Percentiles rank a stretch among this genome's conserved stretches.
phyloP scores from a whole-genome alignment of 2,797 vertebrate species.

The Botia almorhae region DNA sequence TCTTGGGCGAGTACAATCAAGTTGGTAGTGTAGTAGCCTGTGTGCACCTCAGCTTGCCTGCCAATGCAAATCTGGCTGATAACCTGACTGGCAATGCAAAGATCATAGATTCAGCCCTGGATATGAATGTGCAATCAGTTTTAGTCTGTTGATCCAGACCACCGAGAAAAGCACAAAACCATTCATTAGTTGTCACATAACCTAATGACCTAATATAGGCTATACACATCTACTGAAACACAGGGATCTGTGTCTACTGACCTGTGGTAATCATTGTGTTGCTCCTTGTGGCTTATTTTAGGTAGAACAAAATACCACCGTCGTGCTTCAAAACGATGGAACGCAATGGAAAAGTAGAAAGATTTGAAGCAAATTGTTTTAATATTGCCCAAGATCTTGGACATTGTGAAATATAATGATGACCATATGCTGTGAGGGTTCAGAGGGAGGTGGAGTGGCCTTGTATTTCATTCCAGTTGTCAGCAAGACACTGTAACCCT shows the following conservation, averaged over 20 bases:
- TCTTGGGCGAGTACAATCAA: neutral
- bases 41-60: neutral
- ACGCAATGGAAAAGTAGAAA: constrained; percentile 42
- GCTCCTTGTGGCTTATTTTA: neutral
- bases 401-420: constrained; percentile 53
- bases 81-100: neutral
- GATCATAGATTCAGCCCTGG: neutral
- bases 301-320: constrained; percentile 17
- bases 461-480: constrained; percentile 40
- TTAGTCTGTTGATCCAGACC: neutral
- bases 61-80: neutral
- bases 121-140: neutral
- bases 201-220: constrained; percentile 22
- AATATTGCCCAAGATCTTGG: constrained; percentile 57
- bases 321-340: constrained; percentile 22
- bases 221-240: constrained; percentile 8
- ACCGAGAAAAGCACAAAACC: neutral
- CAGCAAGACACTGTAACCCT: constrained; percentile 24
- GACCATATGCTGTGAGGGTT: constrained; percentile 46
- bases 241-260: constrained; percentile 3
- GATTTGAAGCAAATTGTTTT: constrained; percentile 26
- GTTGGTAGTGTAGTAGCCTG: neutral
- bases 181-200: neutral
- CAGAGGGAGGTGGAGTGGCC: neutral
- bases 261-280: neutral